Base-by-base conservation (phyloP, 2,888 invertebrate species). In the Sarcophaga subvicina region DNA sequence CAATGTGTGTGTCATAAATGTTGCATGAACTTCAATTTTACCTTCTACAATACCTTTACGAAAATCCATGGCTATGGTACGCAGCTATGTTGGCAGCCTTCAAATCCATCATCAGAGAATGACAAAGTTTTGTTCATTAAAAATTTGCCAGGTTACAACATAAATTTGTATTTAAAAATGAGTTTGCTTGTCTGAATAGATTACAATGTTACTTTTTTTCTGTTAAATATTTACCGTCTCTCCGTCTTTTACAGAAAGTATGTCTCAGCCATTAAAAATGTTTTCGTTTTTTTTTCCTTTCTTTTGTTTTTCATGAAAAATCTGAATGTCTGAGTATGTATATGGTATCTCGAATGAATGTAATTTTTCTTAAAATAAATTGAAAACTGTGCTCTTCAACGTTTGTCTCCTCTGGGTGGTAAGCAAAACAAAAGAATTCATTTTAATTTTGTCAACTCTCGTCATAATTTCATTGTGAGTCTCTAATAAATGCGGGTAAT, bases 121-220 rank as follows among this genome's bases (percentile, higher is more conserved):
- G 88, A 89, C 87, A 89, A 89, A 89, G 83, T 81, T 82, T 76
- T 66, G 54, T 80, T 83, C 86, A 83, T 88, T 89, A 88, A 89
- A 88, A 89, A 88, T 85, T 88, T 81, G 85, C 86, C 73, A 86
- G 75, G 83, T 89, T 88, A 89, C 89, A 91, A 90, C 91, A 91
- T 91, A 91, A 92, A 92, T 92, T 92, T 90, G 91, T 91, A 91
- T 92, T 92, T 92, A 92, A 92, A 91, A 92, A 92, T 91, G 91
- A 90, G 91, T 80, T 37, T 85, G 69, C 86, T 86, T 88, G 87
- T 83, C 83, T 78, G 80, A 78, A 80, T 86, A 85, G 86, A 88
- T 83, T 88, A 88, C 77, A 80, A 75, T 80, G 60, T 80, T 66
- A 80, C 59, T 69, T 83, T 73, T 76, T 76, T 49, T 22, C 12